Percentiles rank a stretch among this genome's conserved stretches.
Evolutionary conservation across 2,797 vertebrate genomes (phyloP).

Genomic region (Morelia viridis): DNA sequence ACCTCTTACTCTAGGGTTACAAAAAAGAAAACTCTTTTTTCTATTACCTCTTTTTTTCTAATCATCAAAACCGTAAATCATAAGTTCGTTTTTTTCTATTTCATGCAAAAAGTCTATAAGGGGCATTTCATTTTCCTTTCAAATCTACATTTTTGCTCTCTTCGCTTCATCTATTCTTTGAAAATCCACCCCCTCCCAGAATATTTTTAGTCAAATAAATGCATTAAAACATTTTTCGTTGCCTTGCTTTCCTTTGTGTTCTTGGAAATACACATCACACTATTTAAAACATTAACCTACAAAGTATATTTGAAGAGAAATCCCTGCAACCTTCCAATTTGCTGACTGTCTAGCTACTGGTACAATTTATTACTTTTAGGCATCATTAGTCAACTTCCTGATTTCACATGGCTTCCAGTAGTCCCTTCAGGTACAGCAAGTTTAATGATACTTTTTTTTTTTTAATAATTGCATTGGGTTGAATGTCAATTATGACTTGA

Average conservation of each 20-base stretch:
- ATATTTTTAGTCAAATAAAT: neutral
- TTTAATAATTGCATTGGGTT: conserved; percentile 16
- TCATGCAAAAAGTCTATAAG: no score
- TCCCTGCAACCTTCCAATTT: neutral
- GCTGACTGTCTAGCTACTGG: neutral
- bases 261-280: neutral
- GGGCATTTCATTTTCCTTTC: neutral
- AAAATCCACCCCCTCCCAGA: neutral
- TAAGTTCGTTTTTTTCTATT: no score
- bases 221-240: neutral
- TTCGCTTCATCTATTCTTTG: neutral
- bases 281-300: neutral
- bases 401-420: conserved; percentile 32
- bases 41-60: no score
- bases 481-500: conserved; percentile 26
- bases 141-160: neutral
- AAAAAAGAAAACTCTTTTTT: no score
- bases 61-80: no score
- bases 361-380: conserved; percentile 39
- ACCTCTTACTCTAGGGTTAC: no score
- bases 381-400: conserved; percentile 37
- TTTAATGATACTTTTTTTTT: conserved; percentile 25
- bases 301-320: neutral
- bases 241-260: neutral
- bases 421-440: conserved; percentile 19